Conservation (phyloP, 2,113 vertebrate genomes). For the Grantiella picta region DNA sequence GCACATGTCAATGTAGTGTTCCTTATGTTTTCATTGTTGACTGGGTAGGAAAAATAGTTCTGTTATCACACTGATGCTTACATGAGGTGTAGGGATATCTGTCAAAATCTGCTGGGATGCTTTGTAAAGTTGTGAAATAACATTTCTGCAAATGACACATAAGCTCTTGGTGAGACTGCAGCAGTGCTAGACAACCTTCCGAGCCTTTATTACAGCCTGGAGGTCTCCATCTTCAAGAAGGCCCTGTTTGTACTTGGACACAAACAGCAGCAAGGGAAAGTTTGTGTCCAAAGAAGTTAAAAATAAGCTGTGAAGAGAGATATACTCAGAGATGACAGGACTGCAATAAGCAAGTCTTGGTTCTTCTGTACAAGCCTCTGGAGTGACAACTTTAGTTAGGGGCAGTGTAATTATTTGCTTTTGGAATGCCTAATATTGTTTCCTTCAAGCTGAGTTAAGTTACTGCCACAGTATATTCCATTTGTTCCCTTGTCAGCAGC, state of each 20-base stretch:
- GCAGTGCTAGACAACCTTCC: not conserved
- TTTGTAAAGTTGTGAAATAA: not conserved
- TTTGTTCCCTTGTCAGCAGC: not conserved
- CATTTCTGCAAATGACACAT: not conserved
- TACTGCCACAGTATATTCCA: not conserved
- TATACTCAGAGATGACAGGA: not conserved
- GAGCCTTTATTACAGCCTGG: not conserved
- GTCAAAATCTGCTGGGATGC: not conserved
- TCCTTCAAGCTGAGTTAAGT: not conserved
- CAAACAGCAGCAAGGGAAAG: not conserved
- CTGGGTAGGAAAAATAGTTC: not conserved
- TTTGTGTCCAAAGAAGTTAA: not conserved
- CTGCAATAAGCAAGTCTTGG: not conserved
- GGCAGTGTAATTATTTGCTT: not conserved
- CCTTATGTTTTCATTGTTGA: not conserved
- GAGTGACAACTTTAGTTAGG: constrained; percentile 13
- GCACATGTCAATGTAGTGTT: not conserved
- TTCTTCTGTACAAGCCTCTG: not conserved
- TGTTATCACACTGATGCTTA: not conserved
- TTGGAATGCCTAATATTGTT: constrained; percentile 12
- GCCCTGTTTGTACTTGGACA: not conserved
- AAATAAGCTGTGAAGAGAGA: not conserved
- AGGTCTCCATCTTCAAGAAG: not conserved
- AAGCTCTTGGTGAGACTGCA: not conserved
- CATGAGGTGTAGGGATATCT: not conserved